Conservation (phyloP, 2,113 vertebrate genomes). For the Stercorarius parasiticus region DNA sequence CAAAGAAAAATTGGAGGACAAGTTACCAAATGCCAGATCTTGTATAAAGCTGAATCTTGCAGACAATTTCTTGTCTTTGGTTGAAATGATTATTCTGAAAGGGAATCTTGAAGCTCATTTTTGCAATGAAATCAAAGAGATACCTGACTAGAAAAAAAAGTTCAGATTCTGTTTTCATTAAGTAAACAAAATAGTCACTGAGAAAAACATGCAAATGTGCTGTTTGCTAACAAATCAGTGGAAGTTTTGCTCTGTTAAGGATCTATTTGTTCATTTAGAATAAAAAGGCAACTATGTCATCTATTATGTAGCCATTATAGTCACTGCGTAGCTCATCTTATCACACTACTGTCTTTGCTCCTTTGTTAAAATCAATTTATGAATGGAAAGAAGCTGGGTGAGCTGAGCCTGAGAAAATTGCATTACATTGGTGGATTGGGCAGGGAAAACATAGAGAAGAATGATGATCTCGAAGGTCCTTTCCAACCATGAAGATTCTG, state of each 20-base stretch:
- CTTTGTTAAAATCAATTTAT: background rate
- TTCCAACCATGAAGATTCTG: no score
- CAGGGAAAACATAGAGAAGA: background rate
- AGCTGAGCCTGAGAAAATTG: background rate
- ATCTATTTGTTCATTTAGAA: background rate
- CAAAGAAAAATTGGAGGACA: background rate
- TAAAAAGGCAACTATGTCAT: background rate
- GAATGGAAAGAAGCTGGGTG: background rate
- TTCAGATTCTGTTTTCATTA: background rate
- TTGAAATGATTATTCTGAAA: background rate
- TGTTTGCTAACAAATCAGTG: background rate
- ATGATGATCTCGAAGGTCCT: no score
- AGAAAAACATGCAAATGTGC: background rate
- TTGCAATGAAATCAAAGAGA: background rate
- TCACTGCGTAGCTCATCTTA: background rate
- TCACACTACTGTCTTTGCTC: background rate
- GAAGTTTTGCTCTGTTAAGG: background rate
- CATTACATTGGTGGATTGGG: background rate
- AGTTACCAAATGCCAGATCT: background rate
- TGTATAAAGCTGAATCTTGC: background rate
- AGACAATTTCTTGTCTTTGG: background rate
- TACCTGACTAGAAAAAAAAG: background rate
- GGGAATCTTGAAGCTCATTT: background rate
- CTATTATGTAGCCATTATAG: background rate
- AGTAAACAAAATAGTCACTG: background rate